Evolutionary conservation across 2,113 vertebrate species (phyloP).

Genomic region (Myocastor coypus): DNA sequence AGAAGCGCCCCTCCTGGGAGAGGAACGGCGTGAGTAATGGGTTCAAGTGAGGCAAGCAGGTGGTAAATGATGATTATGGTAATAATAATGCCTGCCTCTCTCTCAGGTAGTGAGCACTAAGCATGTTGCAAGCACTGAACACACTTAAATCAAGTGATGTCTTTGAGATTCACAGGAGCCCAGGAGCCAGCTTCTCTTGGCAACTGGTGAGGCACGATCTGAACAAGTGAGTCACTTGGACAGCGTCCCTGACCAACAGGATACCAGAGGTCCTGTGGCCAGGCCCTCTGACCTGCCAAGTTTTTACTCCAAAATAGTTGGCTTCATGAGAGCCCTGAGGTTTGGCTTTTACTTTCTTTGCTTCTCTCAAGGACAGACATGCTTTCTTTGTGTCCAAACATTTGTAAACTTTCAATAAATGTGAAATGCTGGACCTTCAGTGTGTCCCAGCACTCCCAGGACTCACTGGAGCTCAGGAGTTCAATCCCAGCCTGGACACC

Average conservation of each 20-base stretch:
- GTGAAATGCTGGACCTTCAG: neutral
- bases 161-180: neutral
- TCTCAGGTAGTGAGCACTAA: conserved; percentile 48
- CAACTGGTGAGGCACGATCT: neutral
- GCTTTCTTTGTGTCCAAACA: neutral
- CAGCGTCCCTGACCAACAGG: neutral
- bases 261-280: neutral
- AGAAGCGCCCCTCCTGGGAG: neutral
- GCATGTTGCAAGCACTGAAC: neutral
- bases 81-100: conserved; percentile 61
- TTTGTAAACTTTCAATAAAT: neutral
- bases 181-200: neutral
- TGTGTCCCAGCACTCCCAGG: no score
- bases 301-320: neutral
- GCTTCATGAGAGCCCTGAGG: neutral
- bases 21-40: conserved; percentile 57
- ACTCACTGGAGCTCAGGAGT: neutral
- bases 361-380: neutral
- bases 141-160: neutral
- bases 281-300: neutral
- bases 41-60: conserved; percentile 69
- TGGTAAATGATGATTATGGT: conserved; percentile 67
- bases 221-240: neutral
- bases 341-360: neutral
- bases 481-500: neutral